These are phyloP conservation scores for Myrmecobius fasciatus DNA, from an alignment of 2,113 vertebrate genomes.

Conservation along the genomic window DNA sequence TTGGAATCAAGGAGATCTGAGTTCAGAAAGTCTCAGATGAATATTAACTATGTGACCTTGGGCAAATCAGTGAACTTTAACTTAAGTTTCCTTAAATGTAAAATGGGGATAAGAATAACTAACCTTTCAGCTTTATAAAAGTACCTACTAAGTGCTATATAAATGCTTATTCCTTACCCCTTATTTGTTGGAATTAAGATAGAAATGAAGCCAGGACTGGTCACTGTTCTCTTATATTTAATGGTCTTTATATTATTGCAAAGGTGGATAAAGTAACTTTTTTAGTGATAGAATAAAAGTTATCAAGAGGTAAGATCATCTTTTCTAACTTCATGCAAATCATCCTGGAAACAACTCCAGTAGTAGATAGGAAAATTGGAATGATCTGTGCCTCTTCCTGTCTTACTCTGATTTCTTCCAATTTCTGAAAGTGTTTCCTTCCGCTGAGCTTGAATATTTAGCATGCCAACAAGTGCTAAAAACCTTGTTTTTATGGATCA, in stretches of 20 bases:
- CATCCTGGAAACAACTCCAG: neutral
- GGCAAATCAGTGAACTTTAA: neutral
- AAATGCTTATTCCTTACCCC: neutral
- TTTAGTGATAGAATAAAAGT: neutral
- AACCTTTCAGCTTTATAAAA: neutral
- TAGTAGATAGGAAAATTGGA: neutral
- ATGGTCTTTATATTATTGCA: neutral
- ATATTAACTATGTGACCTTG: neutral
- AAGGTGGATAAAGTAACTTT: neutral
- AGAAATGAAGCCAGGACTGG: neutral
- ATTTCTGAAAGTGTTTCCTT: neutral
- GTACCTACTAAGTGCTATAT: neutral
- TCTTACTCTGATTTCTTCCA: neutral
- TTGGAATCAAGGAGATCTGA: neutral
- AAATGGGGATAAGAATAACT: neutral
- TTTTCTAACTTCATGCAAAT: neutral
- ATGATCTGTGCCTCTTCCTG: neutral
- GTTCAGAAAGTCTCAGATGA: neutral
- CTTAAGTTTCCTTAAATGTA: neutral
- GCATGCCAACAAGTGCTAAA: neutral
- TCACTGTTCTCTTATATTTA: neutral
- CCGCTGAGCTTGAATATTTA: neutral
- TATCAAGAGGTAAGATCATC: neutral
- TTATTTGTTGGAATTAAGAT: neutral
- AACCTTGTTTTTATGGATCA: neutral